Conservation (phyloP, 23 tunicate genomes). For the Botrylloides violaceus region DNA sequence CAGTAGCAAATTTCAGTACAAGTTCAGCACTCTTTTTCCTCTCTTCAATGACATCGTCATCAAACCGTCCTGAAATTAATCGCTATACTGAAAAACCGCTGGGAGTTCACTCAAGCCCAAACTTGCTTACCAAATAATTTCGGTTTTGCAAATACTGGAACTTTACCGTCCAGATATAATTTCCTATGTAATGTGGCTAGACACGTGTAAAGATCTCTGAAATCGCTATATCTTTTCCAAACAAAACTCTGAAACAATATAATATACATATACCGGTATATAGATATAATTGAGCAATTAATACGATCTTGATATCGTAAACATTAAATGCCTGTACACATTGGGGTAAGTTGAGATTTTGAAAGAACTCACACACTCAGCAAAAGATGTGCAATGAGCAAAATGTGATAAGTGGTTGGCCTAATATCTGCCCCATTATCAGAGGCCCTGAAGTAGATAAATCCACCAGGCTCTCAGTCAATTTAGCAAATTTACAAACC, state of each 20-base stretch:
- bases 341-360: background rate
- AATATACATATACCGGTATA: no score
- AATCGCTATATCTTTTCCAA: constrained; percentile 64
- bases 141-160: constrained; percentile 39
- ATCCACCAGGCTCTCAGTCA: background rate
- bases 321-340: no score
- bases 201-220: constrained; percentile 31
- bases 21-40: constrained; percentile 33
- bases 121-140: constrained; percentile 37
- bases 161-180: constrained; percentile 35
- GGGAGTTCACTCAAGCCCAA: no score
- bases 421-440: no score
- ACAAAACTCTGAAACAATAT: constrained; percentile 21
- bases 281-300: no score
- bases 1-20: constrained; percentile 44
- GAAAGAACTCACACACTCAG: background rate
- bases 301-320: no score
- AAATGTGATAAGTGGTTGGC: no score
- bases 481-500: background rate
- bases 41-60: constrained; percentile 33
- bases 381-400: no score
- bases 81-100: no score
- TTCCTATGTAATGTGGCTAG: constrained; percentile 35
- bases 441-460: no score
- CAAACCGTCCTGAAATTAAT: constrained; percentile 47